Conservation (phyloP, 2,888 invertebrate species). For the Vanessa cardui region DNA sequence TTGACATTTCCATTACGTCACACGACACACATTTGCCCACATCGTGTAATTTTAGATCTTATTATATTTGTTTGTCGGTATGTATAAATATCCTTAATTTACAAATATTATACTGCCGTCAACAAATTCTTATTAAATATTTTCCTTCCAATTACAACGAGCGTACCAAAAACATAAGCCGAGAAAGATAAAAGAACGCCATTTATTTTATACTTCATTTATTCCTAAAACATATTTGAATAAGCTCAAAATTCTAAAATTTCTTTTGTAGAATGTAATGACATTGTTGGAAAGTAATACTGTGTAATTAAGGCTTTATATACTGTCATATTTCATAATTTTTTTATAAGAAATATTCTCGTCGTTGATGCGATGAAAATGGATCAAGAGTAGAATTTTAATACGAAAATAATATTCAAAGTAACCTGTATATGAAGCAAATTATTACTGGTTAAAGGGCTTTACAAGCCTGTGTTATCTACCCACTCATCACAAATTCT, state of each 20-base stretch:
- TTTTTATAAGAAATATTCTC: neutral
- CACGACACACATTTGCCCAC: too few relatives aligned
- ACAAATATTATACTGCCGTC: too few relatives aligned
- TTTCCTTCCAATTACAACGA: neutral
- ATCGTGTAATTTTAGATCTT: too few relatives aligned
- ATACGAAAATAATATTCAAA: too few relatives aligned
- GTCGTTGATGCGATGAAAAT: neutral
- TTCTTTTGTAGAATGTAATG: slow-evolving; percentile 18
- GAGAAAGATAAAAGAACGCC: neutral
- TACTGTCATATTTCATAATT: slow-evolving; percentile 8
- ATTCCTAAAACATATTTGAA: slow-evolving; percentile 15
- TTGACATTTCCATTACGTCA: too few relatives aligned
- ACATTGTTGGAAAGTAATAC: slow-evolving; percentile 24
- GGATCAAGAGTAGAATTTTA: too few relatives aligned
- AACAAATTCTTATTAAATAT: neutral
- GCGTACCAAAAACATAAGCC: neutral
- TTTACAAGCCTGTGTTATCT: too few relatives aligned
- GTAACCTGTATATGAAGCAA: too few relatives aligned
- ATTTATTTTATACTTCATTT: slow-evolving; percentile 20
- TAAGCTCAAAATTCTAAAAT: slow-evolving; percentile 22
- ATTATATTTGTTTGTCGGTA: too few relatives aligned
- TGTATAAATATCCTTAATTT: too few relatives aligned
- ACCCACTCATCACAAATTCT: too few relatives aligned
- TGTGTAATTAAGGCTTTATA: slow-evolving; percentile 19
- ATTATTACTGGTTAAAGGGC: too few relatives aligned